These are phyloP conservation scores for Mechanitis mazaeus DNA, from an alignment of 2,888 invertebrate genomes.

Conservation along the genomic window DNA sequence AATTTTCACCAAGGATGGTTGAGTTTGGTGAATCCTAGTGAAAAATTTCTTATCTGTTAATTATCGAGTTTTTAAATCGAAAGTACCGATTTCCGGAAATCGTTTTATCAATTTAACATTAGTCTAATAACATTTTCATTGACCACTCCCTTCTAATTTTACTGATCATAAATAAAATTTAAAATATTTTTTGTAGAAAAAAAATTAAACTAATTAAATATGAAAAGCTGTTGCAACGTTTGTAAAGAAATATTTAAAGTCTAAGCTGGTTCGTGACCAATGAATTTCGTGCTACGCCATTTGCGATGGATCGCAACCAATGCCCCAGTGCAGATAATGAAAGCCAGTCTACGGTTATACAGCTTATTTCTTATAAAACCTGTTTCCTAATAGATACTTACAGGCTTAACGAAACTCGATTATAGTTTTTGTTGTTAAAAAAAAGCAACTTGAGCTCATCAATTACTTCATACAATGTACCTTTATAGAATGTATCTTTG, in stretches of 20 bases:
- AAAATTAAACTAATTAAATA: neutral
- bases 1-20: no score
- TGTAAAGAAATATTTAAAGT: neutral
- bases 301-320: constrained; percentile 23
- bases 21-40: no score
- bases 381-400: constrained; percentile 2
- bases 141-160: no score
- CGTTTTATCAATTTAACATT: no score
- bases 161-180: no score
- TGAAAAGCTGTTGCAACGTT: neutral
- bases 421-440: neutral
- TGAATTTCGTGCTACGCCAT: constrained; percentile 34
- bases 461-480: no score
- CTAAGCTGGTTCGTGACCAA: constrained; percentile 30
- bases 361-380: constrained; percentile 3
- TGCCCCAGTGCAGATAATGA: constrained; percentile 9
- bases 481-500: no score
- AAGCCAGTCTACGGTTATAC: constrained; percentile 7
- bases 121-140: no score
- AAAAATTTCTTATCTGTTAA: no score
- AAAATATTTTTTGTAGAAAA: no score
- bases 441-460: neutral
- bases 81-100: no score
- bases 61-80: no score
- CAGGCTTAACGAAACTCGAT: neutral